A percentile compares a stretch with the other conserved stretches of the same genome.
Evolutionary conservation across 2,888 invertebrate species (phyloP).

Genomic region (Eumacrocentrus americanus): DNA sequence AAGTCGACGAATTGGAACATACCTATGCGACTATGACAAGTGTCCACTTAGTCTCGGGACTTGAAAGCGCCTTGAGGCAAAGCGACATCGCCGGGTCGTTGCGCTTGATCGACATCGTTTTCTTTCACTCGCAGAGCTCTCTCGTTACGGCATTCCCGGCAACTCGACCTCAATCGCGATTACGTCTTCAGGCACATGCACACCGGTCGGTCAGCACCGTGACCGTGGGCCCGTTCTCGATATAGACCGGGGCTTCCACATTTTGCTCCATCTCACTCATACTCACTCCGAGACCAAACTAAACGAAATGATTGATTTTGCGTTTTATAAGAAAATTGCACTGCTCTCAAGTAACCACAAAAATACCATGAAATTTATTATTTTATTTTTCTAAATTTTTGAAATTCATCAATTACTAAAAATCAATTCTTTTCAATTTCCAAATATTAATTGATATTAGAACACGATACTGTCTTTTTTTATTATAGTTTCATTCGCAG

Average conservation of each 20-base stretch:
- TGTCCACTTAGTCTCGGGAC: constrained; percentile 19
- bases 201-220: constrained; percentile 15
- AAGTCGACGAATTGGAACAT: no score
- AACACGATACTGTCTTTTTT: constrained; percentile 13
- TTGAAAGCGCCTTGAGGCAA: constrained; percentile 17
- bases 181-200: constrained; percentile 21
- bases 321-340: no score
- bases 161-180: constrained; percentile 32
- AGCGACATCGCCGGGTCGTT: constrained; percentile 27
- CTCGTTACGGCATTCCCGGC: constrained; percentile 25
- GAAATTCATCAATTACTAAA: no score
- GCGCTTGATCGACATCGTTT: constrained; percentile 28
- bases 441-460: no score
- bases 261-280: not conserved
- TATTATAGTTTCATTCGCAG: not conserved
- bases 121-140: constrained; percentile 19
- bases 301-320: no score
- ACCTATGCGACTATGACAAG: constrained; percentile 18
- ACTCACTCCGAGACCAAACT: no score
- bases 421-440: no score
- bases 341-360: no score
- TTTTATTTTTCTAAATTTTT: no score
- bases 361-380: no score
- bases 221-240: constrained; percentile 14
- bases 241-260: not conserved